Conservation (phyloP, 2,113 vertebrate genomes). For the Microtus pennsylvanicus region DNA sequence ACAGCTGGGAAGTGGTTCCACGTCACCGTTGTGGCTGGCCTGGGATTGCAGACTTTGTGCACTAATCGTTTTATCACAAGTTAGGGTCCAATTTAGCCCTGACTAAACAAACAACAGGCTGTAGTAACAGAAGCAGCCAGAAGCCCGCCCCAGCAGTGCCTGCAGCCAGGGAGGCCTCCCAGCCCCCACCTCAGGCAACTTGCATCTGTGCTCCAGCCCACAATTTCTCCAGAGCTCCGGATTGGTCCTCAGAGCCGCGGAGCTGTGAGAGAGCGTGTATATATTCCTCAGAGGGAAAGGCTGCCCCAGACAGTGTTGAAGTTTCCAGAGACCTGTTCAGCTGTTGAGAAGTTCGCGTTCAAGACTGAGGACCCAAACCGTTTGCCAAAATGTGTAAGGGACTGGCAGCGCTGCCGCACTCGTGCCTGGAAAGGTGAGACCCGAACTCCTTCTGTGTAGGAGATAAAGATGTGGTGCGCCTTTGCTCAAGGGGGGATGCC, state of each 20-base stretch:
- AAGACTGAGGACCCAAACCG: conserved; percentile 32
- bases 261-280: conserved; percentile 67
- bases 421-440: conserved; percentile 85
- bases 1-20: not conserved
- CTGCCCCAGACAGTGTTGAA: not conserved
- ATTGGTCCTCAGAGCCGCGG: conserved; percentile 58
- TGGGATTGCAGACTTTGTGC: not conserved
- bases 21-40: not conserved
- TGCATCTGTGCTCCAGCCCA: not conserved
- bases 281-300: conserved; percentile 48
- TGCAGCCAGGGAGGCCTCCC: not conserved
- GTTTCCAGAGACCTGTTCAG: conserved; percentile 17
- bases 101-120: not conserved
- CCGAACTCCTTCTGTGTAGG: not conserved
- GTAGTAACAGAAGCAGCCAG: not conserved
- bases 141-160: not conserved
- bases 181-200: not conserved
- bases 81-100: not conserved
- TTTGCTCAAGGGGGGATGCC: not conserved
- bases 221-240: not conserved
- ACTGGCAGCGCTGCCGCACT: conserved; percentile 83
- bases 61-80: not conserved
- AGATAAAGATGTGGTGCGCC: not conserved
- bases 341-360: conserved; percentile 9
- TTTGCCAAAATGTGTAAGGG: conserved; percentile 83